Evolutionary conservation across 1,140 invertebrate species (phyloP), one percentile per base, ranked within the genome.

Genomic region (Branchinecta lindahli): DNA sequence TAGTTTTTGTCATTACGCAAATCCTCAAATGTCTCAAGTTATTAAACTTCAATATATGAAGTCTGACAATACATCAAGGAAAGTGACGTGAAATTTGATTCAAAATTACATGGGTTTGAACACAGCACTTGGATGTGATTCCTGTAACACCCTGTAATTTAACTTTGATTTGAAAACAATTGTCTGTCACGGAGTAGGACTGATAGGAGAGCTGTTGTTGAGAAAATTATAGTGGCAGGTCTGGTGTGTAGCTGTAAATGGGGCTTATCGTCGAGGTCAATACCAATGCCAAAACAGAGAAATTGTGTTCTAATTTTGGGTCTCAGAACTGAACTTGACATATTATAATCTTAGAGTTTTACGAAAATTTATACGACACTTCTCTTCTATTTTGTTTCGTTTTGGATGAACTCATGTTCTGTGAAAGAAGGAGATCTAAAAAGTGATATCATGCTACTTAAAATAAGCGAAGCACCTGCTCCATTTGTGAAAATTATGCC

Each of bases 81-180:
- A 61, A 61, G 12, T 12, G 18, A 12, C 12, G 12, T 15, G 6
- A 61, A 61, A 61, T 20, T 61, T 61, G 18, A 15, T 61, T 61
- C 18, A 61, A 61, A 61, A 61, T 61, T 61, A 61, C 52, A 61
- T 20, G 18, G 52, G 18, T 61, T 61, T 61, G 52, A 61, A 15
- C 52, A 6, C 52, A 61, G 52, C 52, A 61, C 18, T 61, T 61
- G 12, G 18, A 61, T 15, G 12, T 61, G 52, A 61, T 61, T 61
- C 52, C 18, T 61, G 12, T 20, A 61, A 61, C 52, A 61, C 52
- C 52, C 52, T 61, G 52, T 61, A 61, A 61, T 61, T 20, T 61
- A 61, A 61, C 12, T 61, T 61, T 61, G 52, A 61, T 61, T 61
- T 61, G 52, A 61, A 61, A 61, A 61, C 52, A 61, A 61, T 61